Base-by-base conservation (phyloP, 2,113 vertebrate species). In the Alexandromys fortis region DNA sequence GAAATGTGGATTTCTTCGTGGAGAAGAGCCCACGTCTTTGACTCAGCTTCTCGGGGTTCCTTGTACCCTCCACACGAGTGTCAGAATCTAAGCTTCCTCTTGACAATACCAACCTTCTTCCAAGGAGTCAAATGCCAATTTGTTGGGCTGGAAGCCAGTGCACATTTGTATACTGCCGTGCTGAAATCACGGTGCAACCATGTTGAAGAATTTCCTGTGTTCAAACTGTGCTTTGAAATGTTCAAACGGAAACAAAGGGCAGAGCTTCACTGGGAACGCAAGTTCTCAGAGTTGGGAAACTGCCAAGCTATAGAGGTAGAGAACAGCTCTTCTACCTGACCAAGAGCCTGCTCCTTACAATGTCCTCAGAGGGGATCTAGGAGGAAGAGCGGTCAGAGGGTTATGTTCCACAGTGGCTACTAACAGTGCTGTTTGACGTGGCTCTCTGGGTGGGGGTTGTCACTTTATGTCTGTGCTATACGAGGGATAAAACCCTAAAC, bases 181-280 rank as follows among this genome's bases (percentile, higher is more conserved):
- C 63, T 94, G 78, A 96, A 96, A 97, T 78, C 82, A 73, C 30
- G n/a, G 90, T 79, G 30, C 55, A 86, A 72, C 86, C 73, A 76
- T 10, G 92, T 76, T 94, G 83, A 96, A 96, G 78, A 94, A 91
- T 90, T 93, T 93, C 95, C 96, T 94, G 92, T 75, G 65, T 92
- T 94, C 76, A 63, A 91, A 92, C 11, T 73, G 58, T 93, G 85
- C 91, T 96, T 96, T 92, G 52, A 90, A 86, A 96, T 68, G 47
- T 92, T 95, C 65, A 85, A 88, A 94, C 82, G 67, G 35, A 95
- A 96, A 87, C 78, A 91, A 90, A 28, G 65, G 83, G 61, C 78
- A 96, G 35, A 90, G 78, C 14, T 91, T 91, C 47, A 67, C 83
- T 70, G 86, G 73, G 85, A 94, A 89, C 49, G n/a, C 88, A 75